Conservation (phyloP, 2,113 vertebrate genomes). For the Mastomys natalensis region DNA sequence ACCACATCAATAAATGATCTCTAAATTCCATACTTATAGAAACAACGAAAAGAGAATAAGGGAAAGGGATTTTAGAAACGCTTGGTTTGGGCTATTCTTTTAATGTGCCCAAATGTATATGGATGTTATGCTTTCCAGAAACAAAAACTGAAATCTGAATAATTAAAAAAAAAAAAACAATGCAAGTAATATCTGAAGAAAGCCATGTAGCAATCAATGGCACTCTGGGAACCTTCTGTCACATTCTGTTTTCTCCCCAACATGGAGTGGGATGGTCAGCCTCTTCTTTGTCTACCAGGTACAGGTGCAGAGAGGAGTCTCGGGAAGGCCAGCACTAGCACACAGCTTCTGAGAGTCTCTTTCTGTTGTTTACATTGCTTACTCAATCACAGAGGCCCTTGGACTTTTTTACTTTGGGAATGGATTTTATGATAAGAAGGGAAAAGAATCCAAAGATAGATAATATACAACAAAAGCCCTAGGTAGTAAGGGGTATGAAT, state of each 20-base stretch:
- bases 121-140: conserved; percentile 9
- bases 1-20: not conserved
- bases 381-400: not conserved
- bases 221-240: not conserved
- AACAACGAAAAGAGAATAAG: not conserved
- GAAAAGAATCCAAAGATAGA: conserved; percentile 15
- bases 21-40: not conserved
- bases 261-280: not conserved
- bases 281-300: not conserved
- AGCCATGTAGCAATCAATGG: not conserved
- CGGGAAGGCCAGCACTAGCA: not conserved
- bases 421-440: not conserved
- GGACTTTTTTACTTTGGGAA: not conserved
- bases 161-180: not conserved
- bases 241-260: not conserved
- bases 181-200: not conserved
- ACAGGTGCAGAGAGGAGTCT: not conserved
- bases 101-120: not conserved
- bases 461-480: not conserved
- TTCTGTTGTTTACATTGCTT: not conserved
- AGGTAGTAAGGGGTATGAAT: not conserved
- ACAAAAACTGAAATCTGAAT: not conserved
- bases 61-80: conserved; percentile 20
- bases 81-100: not conserved
- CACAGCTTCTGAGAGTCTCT: not conserved